Conservation (phyloP, 2,888 invertebrate species). For the Rotaria socialis region DNA sequence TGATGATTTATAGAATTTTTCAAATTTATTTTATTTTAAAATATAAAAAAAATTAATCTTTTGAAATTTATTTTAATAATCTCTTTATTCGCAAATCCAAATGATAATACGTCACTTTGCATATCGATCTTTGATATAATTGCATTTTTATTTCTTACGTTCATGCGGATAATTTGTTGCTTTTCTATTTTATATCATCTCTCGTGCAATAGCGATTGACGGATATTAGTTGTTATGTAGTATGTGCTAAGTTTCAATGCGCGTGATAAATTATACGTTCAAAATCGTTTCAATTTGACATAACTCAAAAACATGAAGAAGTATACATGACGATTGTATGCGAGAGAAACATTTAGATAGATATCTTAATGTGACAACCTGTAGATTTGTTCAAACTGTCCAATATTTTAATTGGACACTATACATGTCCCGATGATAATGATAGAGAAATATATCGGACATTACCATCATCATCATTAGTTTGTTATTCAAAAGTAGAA, state of each 20-base stretch:
- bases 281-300: not conserved
- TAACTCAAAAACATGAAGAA: not conserved
- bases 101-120: too few species aligned
- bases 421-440: not conserved
- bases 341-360: not conserved
- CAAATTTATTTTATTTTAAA: too few species aligned
- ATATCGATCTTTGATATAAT: not conserved
- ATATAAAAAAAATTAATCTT: too few species aligned
- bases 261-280: not conserved
- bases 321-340: not conserved
- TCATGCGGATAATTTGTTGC: not conserved
- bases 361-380: constrained; percentile 2
- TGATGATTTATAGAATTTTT: too few species aligned
- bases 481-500: not conserved
- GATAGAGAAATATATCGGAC: not conserved
- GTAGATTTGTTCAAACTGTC: not conserved
- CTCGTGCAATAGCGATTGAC: not conserved
- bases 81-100: too few species aligned
- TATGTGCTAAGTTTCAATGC: not conserved
- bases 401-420: constrained; percentile 16
- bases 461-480: not conserved
- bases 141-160: not conserved
- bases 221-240: not conserved
- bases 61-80: too few species aligned
- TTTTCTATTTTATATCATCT: not conserved